A percentile compares a stretch with the other conserved stretches of the same genome.
Conservation (phyloP, 2,888 invertebrate species). For the Acleris emargana region DNA sequence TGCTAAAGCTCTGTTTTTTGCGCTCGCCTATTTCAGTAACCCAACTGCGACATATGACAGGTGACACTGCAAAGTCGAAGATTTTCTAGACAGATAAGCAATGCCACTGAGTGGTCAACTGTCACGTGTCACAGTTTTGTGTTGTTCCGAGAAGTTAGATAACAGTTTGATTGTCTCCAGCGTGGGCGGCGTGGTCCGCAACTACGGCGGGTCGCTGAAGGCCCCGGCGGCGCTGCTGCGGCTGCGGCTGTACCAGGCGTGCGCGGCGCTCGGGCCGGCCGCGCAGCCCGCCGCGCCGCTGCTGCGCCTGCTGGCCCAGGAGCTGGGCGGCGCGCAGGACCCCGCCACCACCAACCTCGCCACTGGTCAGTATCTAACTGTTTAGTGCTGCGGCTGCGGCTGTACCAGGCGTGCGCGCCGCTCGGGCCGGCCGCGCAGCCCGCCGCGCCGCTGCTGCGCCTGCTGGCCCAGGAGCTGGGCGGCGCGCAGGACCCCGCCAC, state of each 20-base stretch:
- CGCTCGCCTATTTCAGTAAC: no score
- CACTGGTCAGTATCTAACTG: slow-evolving; percentile 45
- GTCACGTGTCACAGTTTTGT: background rate
- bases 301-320: slow-evolving; percentile 95
- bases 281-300: slow-evolving; percentile 88
- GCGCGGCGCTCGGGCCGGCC: slow-evolving; percentile 57
- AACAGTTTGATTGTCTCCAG: slow-evolving; percentile 68
- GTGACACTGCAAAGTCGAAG: no score
- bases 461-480: no score
- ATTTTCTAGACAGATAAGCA: no score
- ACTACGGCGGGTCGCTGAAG: slow-evolving; percentile 95
- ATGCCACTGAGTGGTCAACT: no score
- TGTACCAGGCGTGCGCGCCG: no score
- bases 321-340: slow-evolving; percentile 97
- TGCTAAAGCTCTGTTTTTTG: no score
- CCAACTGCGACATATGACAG: no score
- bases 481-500: no score
- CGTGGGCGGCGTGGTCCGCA: slow-evolving; percentile 92
- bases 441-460: no score
- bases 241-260: slow-evolving; percentile 94
- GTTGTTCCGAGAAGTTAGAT: background rate
- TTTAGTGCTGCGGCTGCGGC: no score
- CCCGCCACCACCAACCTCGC: slow-evolving; percentile 93
- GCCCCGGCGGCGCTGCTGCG: slow-evolving; percentile 97
- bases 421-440: no score